Percentiles rank a stretch among this genome's conserved stretches.
phyloP scores from a whole-genome alignment of 2,113 vertebrate species.

The Microtus oregoni region DNA sequence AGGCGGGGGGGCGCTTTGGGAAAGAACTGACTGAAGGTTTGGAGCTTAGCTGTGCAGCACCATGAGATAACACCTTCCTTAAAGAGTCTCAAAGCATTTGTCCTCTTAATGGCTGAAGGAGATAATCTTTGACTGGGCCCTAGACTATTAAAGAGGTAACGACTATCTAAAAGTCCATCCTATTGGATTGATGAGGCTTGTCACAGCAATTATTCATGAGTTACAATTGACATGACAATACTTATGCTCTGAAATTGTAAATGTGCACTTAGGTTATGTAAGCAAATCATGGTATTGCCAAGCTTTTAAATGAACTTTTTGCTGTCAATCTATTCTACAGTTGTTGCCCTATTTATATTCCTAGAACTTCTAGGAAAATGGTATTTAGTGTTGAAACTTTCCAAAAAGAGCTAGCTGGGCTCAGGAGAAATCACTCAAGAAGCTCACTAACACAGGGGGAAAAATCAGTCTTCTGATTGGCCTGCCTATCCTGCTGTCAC shows the following conservation, averaged over 20 bases:
- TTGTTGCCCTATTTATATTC: background rate
- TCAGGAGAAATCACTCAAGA: background rate
- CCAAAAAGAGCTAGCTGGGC: background rate
- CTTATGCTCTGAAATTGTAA: background rate
- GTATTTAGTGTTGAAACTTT: background rate
- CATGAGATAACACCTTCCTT: background rate
- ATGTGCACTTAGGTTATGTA: background rate
- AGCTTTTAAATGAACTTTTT: background rate
- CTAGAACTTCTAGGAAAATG: background rate
- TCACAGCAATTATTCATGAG: background rate
- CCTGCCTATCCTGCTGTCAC: background rate
- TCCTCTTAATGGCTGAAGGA: background rate
- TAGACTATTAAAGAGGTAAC: background rate
- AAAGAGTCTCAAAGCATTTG: background rate
- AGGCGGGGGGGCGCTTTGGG: background rate
- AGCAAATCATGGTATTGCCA: background rate
- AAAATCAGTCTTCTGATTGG: background rate
- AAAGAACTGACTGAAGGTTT: background rate
- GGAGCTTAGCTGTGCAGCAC: background rate
- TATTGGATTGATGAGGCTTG: background rate
- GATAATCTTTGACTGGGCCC: background rate
- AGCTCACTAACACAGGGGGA: fast-evolving
- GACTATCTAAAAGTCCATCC: background rate
- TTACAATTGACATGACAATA: background rate
- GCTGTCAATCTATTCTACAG: background rate